Evolutionary conservation across 2,797 vertebrate species (phyloP).

Genomic region (Dendrocincla fuliginosa): DNA sequence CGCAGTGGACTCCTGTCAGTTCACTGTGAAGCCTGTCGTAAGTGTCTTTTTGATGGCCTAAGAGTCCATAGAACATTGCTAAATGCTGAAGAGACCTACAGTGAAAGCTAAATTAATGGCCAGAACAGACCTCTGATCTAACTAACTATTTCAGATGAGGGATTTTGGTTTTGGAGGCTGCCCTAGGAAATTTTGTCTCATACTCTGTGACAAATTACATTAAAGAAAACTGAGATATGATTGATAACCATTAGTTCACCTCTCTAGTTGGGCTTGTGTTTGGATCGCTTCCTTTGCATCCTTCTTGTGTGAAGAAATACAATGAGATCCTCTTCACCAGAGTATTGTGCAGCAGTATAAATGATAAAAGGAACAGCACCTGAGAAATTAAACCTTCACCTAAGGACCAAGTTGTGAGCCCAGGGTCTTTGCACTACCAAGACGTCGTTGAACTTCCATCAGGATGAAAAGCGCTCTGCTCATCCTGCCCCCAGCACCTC

Average conservation of each 20-base stretch:
- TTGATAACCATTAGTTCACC: neutral
- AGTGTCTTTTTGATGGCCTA: conserved; percentile 41
- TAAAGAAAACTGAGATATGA: neutral
- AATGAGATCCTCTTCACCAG: neutral
- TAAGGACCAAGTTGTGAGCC: neutral
- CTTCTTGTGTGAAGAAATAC: neutral
- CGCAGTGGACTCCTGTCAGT: conserved; percentile 47
- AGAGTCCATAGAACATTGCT: conserved; percentile 14
- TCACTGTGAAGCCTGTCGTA: conserved; percentile 1
- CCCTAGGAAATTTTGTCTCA: neutral
- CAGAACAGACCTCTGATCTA: conserved; percentile 1
- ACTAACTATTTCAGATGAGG: neutral
- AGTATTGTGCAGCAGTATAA: neutral
- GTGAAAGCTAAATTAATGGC: conserved; percentile 20
- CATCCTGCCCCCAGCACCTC: neutral
- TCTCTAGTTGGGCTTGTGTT: neutral
- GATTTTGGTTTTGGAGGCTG: neutral
- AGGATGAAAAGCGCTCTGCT: neutral
- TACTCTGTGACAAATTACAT: neutral
- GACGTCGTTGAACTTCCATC: neutral
- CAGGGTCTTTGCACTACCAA: neutral
- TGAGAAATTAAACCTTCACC: neutral
- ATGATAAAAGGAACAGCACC: neutral
- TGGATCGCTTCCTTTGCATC: neutral
- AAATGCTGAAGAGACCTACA: conserved; percentile 39